Conservation (phyloP, 2,888 invertebrate species). For the Polyommatus icarus region DNA sequence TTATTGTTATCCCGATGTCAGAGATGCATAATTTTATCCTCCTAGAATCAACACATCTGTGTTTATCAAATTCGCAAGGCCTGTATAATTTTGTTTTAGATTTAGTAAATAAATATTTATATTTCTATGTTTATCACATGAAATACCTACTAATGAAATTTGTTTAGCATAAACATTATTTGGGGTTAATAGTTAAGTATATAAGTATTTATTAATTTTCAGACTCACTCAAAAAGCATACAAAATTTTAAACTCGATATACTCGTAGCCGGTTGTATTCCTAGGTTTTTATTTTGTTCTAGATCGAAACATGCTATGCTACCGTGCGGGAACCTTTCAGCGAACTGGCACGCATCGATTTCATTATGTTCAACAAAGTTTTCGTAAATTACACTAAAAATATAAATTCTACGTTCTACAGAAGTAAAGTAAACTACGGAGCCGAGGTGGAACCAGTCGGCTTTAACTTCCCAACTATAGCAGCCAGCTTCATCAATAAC, state of each 20-base stretch:
- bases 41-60: background rate
- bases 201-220: too few relatives aligned
- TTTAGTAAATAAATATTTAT: too few relatives aligned
- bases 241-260: too few relatives aligned
- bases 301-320: conserved; percentile 47
- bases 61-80: background rate
- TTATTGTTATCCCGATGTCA: too few relatives aligned
- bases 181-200: too few relatives aligned
- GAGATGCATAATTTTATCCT: background rate
- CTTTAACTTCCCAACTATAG: conserved; percentile 49
- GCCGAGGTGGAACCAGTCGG: conserved; percentile 54
- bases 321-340: conserved; percentile 32
- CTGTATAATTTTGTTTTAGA: background rate
- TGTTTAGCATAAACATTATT: too few relatives aligned
- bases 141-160: too few relatives aligned
- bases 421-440: conserved; percentile 44
- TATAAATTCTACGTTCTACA: conserved; percentile 45
- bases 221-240: too few relatives aligned
- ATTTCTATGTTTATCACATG: too few relatives aligned
- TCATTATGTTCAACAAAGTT: conserved; percentile 52
- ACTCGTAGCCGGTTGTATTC: background rate
- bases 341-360: conserved; percentile 40
- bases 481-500: conserved; percentile 53
- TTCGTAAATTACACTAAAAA: conserved; percentile 51
- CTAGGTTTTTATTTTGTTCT: conserved; percentile 37